Conservation (phyloP, 2,888 invertebrate genomes). For the Nemapogon koenigi region DNA sequence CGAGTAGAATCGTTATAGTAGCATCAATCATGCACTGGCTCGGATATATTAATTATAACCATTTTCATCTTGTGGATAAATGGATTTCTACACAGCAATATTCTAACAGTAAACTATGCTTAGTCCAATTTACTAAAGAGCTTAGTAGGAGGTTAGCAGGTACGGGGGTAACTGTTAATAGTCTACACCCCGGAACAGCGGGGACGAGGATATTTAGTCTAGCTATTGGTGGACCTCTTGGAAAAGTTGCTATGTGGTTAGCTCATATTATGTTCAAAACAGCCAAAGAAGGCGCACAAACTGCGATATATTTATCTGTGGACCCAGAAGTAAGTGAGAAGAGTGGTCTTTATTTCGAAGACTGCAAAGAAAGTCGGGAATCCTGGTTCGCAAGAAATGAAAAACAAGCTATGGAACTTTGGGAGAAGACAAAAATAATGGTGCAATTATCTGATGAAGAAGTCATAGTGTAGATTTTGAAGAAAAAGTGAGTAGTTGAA, state of each 20-base stretch:
- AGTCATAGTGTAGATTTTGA: no score
- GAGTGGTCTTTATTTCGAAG: slow-evolving; percentile 79
- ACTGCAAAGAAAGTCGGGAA: slow-evolving; percentile 71
- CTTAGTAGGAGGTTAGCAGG: slow-evolving; percentile 69
- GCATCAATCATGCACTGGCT: slow-evolving; percentile 78
- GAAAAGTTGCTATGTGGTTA: slow-evolving; percentile 50
- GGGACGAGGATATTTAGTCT: slow-evolving; percentile 80
- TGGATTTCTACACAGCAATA: slow-evolving; percentile 62
- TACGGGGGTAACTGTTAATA: slow-evolving; percentile 75
- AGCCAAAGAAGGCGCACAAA: slow-evolving; percentile 81
- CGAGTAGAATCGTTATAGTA: slow-evolving; percentile 79
- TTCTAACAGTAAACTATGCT: slow-evolving; percentile 72
- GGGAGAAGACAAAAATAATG: slow-evolving; percentile 78
- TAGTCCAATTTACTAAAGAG: slow-evolving; percentile 76
- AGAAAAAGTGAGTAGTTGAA: no score
- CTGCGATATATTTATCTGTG: slow-evolving; percentile 74
- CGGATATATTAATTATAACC: slow-evolving; percentile 71
- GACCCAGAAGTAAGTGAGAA: slow-evolving; percentile 72
- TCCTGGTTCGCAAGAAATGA: slow-evolving; percentile 67
- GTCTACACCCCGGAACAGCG: slow-evolving; percentile 85
- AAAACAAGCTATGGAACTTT: slow-evolving; percentile 74
- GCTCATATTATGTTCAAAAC: slow-evolving; percentile 70
- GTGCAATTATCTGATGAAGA: slow-evolving; percentile 71
- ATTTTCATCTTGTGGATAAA: slow-evolving; percentile 62
- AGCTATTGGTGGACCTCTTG: slow-evolving; percentile 60